Evolutionary conservation across 2,888 invertebrate genomes (phyloP), one percentile per base, ranked within the genome.

Genomic region (Seira ritae): DNA sequence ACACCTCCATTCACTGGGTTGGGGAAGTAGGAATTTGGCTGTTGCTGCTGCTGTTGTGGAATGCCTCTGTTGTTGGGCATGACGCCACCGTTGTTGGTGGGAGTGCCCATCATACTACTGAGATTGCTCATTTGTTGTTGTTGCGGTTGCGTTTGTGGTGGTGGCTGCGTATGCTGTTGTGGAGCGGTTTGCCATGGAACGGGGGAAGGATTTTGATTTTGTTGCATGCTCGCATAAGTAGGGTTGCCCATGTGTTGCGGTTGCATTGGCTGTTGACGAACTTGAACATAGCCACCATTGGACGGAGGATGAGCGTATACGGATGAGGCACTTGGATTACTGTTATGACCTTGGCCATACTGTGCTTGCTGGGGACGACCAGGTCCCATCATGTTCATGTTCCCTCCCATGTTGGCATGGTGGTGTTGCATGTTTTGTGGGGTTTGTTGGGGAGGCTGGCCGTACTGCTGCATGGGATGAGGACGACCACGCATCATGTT

Each of bases 221-320:
- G 71, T 24, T 24, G 74, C 20, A 42, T 15, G 65, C 37, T 42
- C 10, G 17, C 22, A 15, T 65, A 66, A 10, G 37, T 31, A 31
- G 31, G 42, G 31, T 42, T 62, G 17, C 37, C 19, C 65, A 42
- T 55, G 62, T 62, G 37, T 1, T 70, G 75, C 22, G 62, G 80
- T 8, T 80, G 80, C 2, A 65, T 70, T 20, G 65, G 78, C 55
- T 70, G 71, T 55, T 60, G 73, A 19, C 73, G 67, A 22, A 78
- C 69, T 78, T 78, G 81, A 20, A 73, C 50, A 55, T 78, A 83
- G 20, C 83, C 83, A 70, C 83, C 83, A 74, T 69, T 74, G 83
- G 77, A 78, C 78, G 83, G 78, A 74, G 77, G 73, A 10, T 72
- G 78, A 37, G 71, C 74, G 74, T 81, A 72, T 62, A 77, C 67